Evolutionary conservation across 1,140 invertebrate species (phyloP).

Genomic region (Conopomorpha cramerella): DNA sequence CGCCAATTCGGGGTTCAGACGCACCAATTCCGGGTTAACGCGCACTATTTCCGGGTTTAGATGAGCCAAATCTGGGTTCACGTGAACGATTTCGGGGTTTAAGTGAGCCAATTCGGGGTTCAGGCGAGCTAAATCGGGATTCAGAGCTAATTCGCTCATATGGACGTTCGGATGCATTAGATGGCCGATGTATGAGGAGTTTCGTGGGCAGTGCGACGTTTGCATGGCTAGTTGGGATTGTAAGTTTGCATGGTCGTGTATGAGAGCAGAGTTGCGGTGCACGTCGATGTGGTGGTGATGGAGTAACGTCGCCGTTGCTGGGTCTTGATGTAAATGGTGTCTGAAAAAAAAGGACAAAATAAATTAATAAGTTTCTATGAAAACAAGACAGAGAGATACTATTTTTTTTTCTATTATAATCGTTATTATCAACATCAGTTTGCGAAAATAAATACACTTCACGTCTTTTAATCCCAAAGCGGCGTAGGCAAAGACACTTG

Average conservation of each 20-base stretch:
- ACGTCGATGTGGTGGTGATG: slow-evolving; percentile 49
- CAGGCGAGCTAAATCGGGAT: slow-evolving; percentile 14
- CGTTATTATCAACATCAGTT: too few relatives aligned
- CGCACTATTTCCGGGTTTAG: slow-evolving; percentile 16
- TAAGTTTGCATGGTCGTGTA: slow-evolving; percentile 22
- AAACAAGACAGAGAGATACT: too few relatives aligned
- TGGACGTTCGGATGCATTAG: slow-evolving; percentile 13
- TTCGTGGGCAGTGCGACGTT: slow-evolving; percentile 25
- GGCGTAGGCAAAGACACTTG: too few relatives aligned
- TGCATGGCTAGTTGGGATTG: slow-evolving; percentile 11
- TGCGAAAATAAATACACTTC: too few relatives aligned
- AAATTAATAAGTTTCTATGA: too few relatives aligned
- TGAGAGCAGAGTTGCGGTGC: slow-evolving; percentile 20
- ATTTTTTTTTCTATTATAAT: too few relatives aligned
- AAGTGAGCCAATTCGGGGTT: slow-evolving; percentile 21
- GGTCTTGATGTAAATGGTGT: slow-evolving; percentile 41
- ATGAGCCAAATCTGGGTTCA: slow-evolving; percentile 22
- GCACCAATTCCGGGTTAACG: background rate
- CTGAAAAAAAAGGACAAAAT: slow-evolving; percentile 22
- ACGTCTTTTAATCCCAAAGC: too few relatives aligned
- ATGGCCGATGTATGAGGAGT: slow-evolving; percentile 25
- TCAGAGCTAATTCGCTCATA: background rate
- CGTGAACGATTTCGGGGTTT: slow-evolving; percentile 16
- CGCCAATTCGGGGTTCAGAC: slow-evolving; percentile 15
- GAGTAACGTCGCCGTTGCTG: slow-evolving; percentile 35